A percentile compares a stretch with the other conserved stretches of the same genome.
Conservation (phyloP, 2,888 invertebrate genomes). For the Dendrolimus houi region DNA sequence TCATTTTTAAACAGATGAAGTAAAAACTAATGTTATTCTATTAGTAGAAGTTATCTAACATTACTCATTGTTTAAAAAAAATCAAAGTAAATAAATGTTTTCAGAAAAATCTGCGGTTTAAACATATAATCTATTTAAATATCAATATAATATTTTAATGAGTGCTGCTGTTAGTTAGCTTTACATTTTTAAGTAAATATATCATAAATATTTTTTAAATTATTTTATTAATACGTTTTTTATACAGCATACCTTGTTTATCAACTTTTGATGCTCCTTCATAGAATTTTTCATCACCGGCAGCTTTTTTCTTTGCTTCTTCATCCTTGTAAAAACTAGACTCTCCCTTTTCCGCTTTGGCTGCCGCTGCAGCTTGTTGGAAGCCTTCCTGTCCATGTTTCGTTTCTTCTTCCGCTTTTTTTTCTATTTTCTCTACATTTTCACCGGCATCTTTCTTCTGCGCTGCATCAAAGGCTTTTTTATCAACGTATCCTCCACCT, state of each 20-base stretch:
- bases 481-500: conserved; percentile 69
- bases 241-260: conserved; percentile 62
- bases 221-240: too few species aligned
- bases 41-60: too few species aligned
- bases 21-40: too few species aligned
- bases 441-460: conserved; percentile 76
- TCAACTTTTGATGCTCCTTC: conserved; percentile 75
- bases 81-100: too few species aligned
- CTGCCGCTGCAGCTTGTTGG: conserved; percentile 70
- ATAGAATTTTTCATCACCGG: conserved; percentile 77
- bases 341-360: conserved; percentile 72
- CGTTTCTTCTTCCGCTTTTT: conserved; percentile 71
- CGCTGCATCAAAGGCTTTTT: conserved; percentile 72
- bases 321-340: conserved; percentile 71
- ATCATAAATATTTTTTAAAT: too few species aligned
- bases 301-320: conserved; percentile 75
- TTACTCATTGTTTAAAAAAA: too few species aligned
- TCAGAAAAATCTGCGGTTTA: too few species aligned
- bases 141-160: too few species aligned
- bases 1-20: too few species aligned
- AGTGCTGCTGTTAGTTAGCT: too few species aligned
- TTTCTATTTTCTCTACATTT: conserved; percentile 70
- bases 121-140: too few species aligned
- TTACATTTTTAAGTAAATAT: too few species aligned
- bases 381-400: conserved; percentile 76